Evolutionary conservation across 2,113 vertebrate genomes (phyloP).

Genomic region (Charina bottae): DNA sequence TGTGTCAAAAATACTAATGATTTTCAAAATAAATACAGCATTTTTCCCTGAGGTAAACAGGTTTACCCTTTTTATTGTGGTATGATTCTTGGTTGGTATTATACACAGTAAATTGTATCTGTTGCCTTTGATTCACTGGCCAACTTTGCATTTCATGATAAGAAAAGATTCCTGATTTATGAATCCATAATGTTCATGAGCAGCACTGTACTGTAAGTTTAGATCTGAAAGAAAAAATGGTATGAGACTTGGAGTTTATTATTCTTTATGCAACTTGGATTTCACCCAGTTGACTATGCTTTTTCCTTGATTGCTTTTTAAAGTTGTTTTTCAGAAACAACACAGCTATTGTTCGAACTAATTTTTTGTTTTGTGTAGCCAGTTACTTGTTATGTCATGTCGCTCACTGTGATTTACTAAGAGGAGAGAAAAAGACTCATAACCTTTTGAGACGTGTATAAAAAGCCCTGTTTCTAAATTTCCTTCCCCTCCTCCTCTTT

Average conservation of each 20-base stretch:
- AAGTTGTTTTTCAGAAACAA: constrained; percentile 39
- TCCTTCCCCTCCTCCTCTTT: constrained; percentile 36
- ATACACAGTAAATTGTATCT: constrained; percentile 31
- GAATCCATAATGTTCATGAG: neutral
- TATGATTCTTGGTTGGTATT: neutral
- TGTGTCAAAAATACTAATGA: neutral
- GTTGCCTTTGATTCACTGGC: neutral
- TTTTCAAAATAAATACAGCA: constrained; percentile 19
- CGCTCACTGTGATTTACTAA: constrained; percentile 40
- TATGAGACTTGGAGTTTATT: neutral
- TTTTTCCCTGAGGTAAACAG: constrained; percentile 50
- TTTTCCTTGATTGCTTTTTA: constrained; percentile 21
- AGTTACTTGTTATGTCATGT: constrained; percentile 37
- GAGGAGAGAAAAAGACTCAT: constrained; percentile 37
- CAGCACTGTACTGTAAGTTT: neutral
- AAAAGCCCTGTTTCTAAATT: constrained; percentile 40
- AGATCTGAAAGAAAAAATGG: neutral
- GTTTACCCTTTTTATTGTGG: neutral
- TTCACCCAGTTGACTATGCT: neutral
- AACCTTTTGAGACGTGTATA: constrained; percentile 40
- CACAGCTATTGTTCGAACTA: constrained; percentile 20
- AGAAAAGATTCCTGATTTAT: neutral
- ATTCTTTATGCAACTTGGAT: neutral
- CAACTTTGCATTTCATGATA: neutral
- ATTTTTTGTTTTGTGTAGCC: constrained; percentile 43